Conservation (phyloP, 2,797 vertebrate species). For the Anableps anableps region DNA sequence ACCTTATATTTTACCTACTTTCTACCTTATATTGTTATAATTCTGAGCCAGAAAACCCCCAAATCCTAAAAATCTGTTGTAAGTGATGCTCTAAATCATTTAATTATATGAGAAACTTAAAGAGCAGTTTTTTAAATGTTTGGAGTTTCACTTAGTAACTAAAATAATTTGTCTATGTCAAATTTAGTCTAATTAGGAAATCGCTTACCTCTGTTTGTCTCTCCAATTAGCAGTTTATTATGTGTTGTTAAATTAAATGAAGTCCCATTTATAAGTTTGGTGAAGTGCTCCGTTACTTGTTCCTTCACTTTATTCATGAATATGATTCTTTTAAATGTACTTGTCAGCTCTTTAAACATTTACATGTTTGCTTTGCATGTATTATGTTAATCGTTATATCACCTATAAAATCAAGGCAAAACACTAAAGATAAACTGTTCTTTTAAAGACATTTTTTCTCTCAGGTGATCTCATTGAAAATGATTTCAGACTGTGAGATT, state of each 20-base stretch:
- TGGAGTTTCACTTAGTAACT: background rate
- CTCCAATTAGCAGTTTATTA: background rate
- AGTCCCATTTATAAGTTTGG: background rate
- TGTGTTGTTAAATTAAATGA: background rate
- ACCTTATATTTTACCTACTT: background rate
- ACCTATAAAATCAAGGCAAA: background rate
- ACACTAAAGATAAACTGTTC: background rate
- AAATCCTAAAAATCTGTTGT: background rate
- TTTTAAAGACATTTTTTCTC: background rate
- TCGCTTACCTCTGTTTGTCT: background rate
- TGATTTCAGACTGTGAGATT: slow-evolving; percentile 7
- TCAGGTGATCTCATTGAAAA: background rate
- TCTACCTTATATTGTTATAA: background rate
- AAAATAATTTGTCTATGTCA: background rate
- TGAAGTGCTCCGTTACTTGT: background rate
- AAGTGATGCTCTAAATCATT: background rate
- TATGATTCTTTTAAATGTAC: background rate
- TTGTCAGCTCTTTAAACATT: background rate
- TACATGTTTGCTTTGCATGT: background rate
- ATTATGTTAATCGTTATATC: slow-evolving; percentile 4
- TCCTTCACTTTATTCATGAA: background rate
- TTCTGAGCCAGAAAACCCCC: background rate
- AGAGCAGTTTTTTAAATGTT: too few relatives aligned
- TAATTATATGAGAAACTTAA: background rate
- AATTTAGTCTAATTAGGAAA: background rate